Evolutionary conservation across 2,797 vertebrate genomes (phyloP), one percentile per base, ranked within the genome.

Genomic region (Nothura maculosa): DNA sequence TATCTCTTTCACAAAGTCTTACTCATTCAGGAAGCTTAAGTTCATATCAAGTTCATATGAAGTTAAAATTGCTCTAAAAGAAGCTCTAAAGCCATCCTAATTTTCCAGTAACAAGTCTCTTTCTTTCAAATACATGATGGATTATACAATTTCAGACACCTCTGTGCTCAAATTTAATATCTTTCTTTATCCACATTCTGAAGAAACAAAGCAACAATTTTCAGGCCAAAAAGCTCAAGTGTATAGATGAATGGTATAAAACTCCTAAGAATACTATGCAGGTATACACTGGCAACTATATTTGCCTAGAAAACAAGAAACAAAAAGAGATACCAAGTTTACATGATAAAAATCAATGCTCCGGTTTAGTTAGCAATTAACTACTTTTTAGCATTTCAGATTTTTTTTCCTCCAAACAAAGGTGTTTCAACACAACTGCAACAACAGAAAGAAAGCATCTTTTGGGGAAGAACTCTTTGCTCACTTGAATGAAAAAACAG

Each of bases 261-360:
- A 32, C 52, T 47, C 54, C 1, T 0, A 19, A 43, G 27, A 76
- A 5, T 9, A 19, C 42, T 1, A 25, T 19, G 15, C 19, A 87
- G 19, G 30, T 72, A 40, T 47, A 55, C 13, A 22, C 34, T 62
- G 70, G 36, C 67, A 91, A 52, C 47, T 63, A 18, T 9, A 78
- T 7, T 66, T 75, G 28, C 1, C 10, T 6, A 57, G 57, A 77
- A 84, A 88, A 68, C 5, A 81, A 81, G 21, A 76, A 66, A 69
- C 4, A 38, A 55, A 60, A 61, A 69, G 17, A 27, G 38, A 24
- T 58, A 63, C 14, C 30, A 6, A 19, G 8, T 84, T 86, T 60
- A 85, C 34, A 76, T 0, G 1, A 25, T 5, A 42, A 6, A 22
- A 24, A 77, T 73, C 77, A 62, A 19, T 40, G 19, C 6, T 52